A percentile compares a stretch with the other conserved stretches of the same genome.
Evolutionary conservation across 2,888 invertebrate species (phyloP).

Genomic region (Drosophila meridionalis): DNA sequence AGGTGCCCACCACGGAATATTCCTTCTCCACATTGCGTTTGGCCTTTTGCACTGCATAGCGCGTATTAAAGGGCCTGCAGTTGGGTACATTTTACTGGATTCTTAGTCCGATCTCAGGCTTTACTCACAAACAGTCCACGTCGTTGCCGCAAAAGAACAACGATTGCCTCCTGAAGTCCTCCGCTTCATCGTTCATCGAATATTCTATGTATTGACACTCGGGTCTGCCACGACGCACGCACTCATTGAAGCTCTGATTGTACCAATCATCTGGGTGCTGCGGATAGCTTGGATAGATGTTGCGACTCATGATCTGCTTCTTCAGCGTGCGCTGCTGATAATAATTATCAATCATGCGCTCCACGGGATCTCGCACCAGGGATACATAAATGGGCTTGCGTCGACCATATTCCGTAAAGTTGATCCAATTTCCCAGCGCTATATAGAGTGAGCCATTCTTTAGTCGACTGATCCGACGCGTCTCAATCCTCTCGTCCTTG

Average conservation of each 20-base stretch:
- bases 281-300: conserved; percentile 83
- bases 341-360: conserved; percentile 94
- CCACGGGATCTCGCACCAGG: conserved; percentile 94
- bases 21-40: conserved; percentile 93
- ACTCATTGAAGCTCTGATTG: conserved; percentile 91
- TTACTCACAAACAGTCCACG: conserved; percentile 90
- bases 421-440: conserved; percentile 94
- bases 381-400: conserved; percentile 94
- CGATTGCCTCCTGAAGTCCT: conserved; percentile 92
- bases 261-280: conserved; percentile 89
- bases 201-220: conserved; percentile 92
- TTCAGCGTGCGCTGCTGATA: conserved; percentile 92
- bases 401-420: conserved; percentile 91
- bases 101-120: not conserved
- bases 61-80: conserved; percentile 92
- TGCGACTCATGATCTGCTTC: conserved; percentile 89
- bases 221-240: conserved; percentile 92
- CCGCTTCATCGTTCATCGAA: conserved; percentile 91
- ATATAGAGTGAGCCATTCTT: conserved; percentile 92
- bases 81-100: not conserved
- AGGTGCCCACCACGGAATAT: conserved; percentile 94
- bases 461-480: conserved; percentile 89
- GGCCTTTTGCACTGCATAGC: conserved; percentile 91
- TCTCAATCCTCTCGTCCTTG: conserved; percentile 90
- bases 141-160: conserved; percentile 96